Conservation (phyloP, 2,888 invertebrate species). For the Cryptocephalus primarius region DNA sequence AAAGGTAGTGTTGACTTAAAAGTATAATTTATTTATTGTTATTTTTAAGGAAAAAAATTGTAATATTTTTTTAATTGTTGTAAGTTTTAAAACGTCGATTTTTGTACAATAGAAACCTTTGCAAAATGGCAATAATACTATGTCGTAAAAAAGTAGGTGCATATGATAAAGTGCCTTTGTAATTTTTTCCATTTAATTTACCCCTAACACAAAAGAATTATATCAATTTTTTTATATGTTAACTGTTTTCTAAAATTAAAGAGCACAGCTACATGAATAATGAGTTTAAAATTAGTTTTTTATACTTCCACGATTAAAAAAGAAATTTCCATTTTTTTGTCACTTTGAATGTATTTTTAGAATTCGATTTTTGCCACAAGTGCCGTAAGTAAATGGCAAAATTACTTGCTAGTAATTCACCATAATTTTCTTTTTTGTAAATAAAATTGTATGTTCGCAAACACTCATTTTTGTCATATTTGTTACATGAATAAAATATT, state of each 20-base stretch:
- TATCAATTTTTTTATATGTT: no score
- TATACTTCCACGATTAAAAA: background rate
- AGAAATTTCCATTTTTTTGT: no score
- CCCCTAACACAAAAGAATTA: no score
- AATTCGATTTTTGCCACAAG: background rate
- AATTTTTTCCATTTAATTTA: background rate
- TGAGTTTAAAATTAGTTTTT: background rate
- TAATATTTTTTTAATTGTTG: constrained; percentile 16
- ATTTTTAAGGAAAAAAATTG: constrained; percentile 13
- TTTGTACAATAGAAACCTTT: constrained; percentile 9
- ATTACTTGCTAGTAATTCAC: background rate
- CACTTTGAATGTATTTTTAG: no score
- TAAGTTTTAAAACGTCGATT: constrained; percentile 9
- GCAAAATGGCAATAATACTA: constrained; percentile 8
- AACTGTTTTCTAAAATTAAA: no score
- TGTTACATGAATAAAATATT: background rate
- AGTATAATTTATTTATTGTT: constrained; percentile 17
- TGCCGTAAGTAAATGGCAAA: background rate
- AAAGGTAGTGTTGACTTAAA: constrained; percentile 13
- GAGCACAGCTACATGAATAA: background rate
- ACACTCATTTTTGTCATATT: background rate
- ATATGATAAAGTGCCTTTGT: background rate
- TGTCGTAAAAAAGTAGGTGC: constrained; percentile 4
- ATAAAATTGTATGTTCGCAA: background rate
- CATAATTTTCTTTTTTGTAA: background rate